Evolutionary conservation across 2,888 invertebrate genomes (phyloP).

Genomic region (Machimus rusticus): DNA sequence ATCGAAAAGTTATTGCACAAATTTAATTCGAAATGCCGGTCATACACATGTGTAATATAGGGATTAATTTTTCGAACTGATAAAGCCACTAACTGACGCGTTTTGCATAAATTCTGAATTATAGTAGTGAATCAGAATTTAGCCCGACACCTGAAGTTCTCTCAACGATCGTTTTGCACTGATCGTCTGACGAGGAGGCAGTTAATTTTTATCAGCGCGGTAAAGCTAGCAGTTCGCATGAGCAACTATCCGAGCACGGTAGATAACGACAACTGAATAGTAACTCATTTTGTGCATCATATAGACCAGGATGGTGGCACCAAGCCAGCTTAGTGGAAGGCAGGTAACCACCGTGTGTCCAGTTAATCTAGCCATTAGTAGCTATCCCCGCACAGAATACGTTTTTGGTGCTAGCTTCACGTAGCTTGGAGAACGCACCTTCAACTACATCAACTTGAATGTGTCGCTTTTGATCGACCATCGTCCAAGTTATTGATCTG

Average conservation of each 20-base stretch:
- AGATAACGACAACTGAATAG: slow-evolving; percentile 46
- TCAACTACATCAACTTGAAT: neutral
- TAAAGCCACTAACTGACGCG: neutral
- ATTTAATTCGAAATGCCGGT: neutral
- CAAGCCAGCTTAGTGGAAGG: neutral
- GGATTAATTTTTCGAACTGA: neutral
- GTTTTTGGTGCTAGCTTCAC: neutral
- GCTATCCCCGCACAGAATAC: neutral
- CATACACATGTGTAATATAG: neutral
- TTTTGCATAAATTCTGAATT: neutral
- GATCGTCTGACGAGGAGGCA: neutral
- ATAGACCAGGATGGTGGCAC: slow-evolving; percentile 28
- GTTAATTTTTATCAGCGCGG: slow-evolving; percentile 5
- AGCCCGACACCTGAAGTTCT: neutral
- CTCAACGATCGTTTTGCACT: neutral
- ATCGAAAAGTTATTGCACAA: neutral
- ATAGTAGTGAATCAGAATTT: neutral
- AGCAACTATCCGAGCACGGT: slow-evolving; percentile 42
- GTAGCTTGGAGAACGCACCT: neutral
- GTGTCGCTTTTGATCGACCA: neutral
- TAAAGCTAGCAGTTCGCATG: neutral
- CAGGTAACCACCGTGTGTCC: neutral
- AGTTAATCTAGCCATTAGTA: neutral
- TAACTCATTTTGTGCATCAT: slow-evolving; percentile 2
- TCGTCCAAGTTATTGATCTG: neutral